phyloP scores from a whole-genome alignment of 2,113 vertebrate genomes.

The Cryptomyrus ogoouensis region DNA sequence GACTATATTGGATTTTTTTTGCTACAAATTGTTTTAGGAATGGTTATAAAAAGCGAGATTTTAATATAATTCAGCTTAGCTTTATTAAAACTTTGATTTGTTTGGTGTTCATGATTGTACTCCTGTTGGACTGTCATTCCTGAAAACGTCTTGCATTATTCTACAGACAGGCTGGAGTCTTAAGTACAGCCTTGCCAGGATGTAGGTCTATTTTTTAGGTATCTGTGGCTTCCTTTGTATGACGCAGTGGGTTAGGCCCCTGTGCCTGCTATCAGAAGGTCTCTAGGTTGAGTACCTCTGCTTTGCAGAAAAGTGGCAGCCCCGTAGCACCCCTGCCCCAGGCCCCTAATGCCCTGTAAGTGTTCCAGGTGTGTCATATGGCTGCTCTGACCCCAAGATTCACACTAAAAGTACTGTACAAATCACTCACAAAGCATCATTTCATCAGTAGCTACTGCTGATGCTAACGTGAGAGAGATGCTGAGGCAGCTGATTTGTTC shows the following conservation, averaged over 20 bases:
- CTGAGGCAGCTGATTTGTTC: not conserved
- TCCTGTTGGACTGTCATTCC: not conserved
- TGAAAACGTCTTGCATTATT: conserved; percentile 21
- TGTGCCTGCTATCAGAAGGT: not conserved
- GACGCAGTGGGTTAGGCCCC: not conserved
- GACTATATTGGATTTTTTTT: not conserved
- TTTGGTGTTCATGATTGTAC: not conserved
- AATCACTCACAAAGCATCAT: not conserved
- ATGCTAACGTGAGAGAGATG: not conserved
- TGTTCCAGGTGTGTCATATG: not conserved
- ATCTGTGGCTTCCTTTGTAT: not conserved
- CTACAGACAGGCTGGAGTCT: not conserved
- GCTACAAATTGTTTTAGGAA: not conserved
- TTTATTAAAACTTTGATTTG: not conserved
- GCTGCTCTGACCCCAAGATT: not conserved
- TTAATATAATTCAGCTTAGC: not conserved
- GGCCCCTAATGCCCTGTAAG: not conserved
- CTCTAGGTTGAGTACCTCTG: not conserved
- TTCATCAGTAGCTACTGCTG: not conserved
- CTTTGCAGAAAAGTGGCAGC: not conserved
- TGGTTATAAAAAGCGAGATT: not conserved
- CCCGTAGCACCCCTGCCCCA: not conserved
- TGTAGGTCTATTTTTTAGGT: not conserved
- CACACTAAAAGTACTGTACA: too few species aligned
- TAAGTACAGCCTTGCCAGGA: not conserved